Evolutionary conservation across 2,888 invertebrate species (phyloP), one percentile per base, ranked within the genome.

Genomic region (Anarsia innoxiella): DNA sequence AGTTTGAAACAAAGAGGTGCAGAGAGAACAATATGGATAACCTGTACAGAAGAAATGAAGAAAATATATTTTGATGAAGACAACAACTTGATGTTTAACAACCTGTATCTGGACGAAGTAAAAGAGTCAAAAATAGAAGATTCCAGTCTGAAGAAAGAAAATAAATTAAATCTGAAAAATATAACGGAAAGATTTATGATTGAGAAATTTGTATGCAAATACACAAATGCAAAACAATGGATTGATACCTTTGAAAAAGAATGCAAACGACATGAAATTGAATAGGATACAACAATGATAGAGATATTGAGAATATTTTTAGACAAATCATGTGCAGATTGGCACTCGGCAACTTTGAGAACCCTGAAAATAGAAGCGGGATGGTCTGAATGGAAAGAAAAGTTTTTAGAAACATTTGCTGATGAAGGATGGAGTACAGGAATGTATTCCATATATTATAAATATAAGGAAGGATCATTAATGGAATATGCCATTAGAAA

Each of bases 401-500:
- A 34, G 2, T 55, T 56, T 42, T 47, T 39, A 26, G 39, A 57
- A 36, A 48, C 57, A 0, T 56, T 28, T 42, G 41, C 37, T 8
- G 48, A 51, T 12, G 53, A 50, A 40, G 56, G 56, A 3, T 59
- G 57, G 56, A 34, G 27, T 9, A 8, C 41, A 1, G 25, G 41
- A 13, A 54, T 5, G 2, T 49, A 56, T 50, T 52, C 53, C 4
- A 5, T 59, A 8, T 31, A 3, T 2, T 61, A 45, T 37, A 58
- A 48, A 31, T 59, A 55, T 40, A 27, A 49, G 40, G 15, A n/a
- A 4, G 57, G 57, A 3, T 52, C 55, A 0, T 45, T 59, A 33
- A 11, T 59, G 9, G 55, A 62, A 2, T 59, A 59, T 51, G 53
- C 59, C 0, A 9, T 53, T 11, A 57, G 45, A 46, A 59, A 60